phyloP scores from a whole-genome alignment of 2,888 invertebrate species.

The Mythimna ferrago region DNA sequence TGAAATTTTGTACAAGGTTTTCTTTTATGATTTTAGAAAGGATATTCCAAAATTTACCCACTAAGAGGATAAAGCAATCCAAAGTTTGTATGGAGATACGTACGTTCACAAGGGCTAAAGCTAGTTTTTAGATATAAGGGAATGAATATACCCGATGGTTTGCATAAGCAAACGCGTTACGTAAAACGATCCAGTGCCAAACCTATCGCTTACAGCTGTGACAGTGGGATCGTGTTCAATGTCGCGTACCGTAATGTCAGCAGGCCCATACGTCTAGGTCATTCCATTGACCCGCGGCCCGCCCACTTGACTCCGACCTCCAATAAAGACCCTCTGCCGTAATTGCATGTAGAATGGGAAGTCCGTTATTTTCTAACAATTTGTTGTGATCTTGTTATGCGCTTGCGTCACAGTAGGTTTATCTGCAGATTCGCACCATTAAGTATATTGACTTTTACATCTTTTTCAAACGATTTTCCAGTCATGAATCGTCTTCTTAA shows the following conservation, averaged over 20 bases:
- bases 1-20: too few relatives aligned
- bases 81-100: too few relatives aligned
- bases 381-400: conserved; percentile 18
- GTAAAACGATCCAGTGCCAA: conserved; percentile 7
- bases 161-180: background rate
- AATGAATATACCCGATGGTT: too few relatives aligned
- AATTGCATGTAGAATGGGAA: conserved; percentile 45
- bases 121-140: too few relatives aligned
- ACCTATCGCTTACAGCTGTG: conserved; percentile 7
- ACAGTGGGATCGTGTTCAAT: conserved; percentile 33
- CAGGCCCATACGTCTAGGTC: conserved; percentile 3
- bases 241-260: conserved; percentile 21
- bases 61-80: too few relatives aligned
- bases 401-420: conserved; percentile 1
- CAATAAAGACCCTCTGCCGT: conserved; percentile 32
- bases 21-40: too few relatives aligned
- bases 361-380: conserved; percentile 45
- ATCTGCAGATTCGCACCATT: background rate
- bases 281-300: conserved; percentile 52
- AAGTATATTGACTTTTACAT: background rate
- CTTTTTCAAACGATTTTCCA: too few relatives aligned
- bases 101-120: too few relatives aligned
- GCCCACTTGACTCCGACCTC: conserved; percentile 48
- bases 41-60: too few relatives aligned
- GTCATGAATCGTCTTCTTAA: too few relatives aligned